Evolutionary conservation across 2,797 vertebrate species (phyloP), one percentile per base, ranked within the genome.

Genomic region (Urophycis tenuis): DNA sequence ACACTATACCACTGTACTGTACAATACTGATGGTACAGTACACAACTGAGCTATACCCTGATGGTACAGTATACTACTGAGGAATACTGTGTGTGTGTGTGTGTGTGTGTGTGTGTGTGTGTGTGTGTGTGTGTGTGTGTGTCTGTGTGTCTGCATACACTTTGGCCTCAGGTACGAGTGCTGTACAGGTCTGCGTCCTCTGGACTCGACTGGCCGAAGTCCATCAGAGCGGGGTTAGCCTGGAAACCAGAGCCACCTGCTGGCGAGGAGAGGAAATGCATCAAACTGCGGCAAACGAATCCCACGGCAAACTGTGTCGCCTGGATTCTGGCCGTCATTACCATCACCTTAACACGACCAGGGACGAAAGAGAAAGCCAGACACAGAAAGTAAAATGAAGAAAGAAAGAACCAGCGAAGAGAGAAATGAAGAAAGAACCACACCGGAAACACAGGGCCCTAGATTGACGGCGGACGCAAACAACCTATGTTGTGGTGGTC

Each of bases 121-220:
- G 35, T 36, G 35, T 36, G 35, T 36, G 35, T 36, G 36, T 39
- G 36, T 39, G 36, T 10, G 9, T 39, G 36, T 39, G 36, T 29
- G 70, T 33, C 19, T 19, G 71, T 22, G 5, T 22, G 19, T 34
- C 12, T 34, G 71, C 8, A 10, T 72, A 31, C 22, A 39, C 39
- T 33, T 69, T 33, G 33, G 71, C 33, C 11, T 96, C 89, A 96
- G 91, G 93, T 95, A 88, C 95, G 94, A 41, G 94, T 97, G 89
- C 93, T 96, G 90, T 97, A 97, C 92, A 98, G 88, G 89, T 98
- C 96, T 85, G 86, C 87, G 76, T 98, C 96, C 87, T 97, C 95
- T 0, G 95, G 95, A 89, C 73, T 92, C 79, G 95, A 95, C 83
- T 97, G 95, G 39, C 96, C 91, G 0, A 89, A 92, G 80, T 92